Evolutionary conservation across 2,797 vertebrate species (phyloP).

Genomic region (Oophaga sylvatica): DNA sequence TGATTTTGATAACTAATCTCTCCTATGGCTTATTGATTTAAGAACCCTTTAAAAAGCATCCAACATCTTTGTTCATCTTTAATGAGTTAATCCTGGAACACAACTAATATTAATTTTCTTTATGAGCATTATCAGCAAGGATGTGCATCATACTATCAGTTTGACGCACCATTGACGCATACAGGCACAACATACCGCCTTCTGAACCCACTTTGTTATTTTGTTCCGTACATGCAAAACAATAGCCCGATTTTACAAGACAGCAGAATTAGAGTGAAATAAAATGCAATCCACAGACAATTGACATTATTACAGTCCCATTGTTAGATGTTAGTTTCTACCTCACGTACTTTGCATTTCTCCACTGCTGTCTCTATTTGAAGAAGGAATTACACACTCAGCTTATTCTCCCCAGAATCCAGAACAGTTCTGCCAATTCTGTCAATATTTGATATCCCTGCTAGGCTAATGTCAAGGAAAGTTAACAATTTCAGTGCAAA

Average conservation of each 20-base stretch:
- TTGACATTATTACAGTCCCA: constrained; percentile 5
- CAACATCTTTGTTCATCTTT: too few relatives aligned
- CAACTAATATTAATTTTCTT: background rate
- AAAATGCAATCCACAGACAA: background rate
- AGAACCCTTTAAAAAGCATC: too few relatives aligned
- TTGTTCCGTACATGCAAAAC: background rate
- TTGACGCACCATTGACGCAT: background rate
- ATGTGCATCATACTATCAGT: background rate
- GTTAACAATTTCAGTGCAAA: constrained; percentile 54
- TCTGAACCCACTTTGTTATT: background rate
- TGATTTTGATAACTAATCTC: too few relatives aligned
- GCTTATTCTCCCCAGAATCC: constrained; percentile 50
- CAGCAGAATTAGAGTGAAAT: background rate
- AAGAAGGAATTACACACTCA: constrained; percentile 56
- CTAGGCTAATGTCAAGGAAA: constrained; percentile 55
- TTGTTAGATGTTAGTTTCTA: constrained; percentile 25
- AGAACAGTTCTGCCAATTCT: constrained; percentile 48
- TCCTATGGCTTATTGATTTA: too few relatives aligned
- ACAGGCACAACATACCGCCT: background rate
- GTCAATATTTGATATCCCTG: constrained; percentile 58
- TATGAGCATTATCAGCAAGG: background rate
- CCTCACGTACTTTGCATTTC: constrained; percentile 18
- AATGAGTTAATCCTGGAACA: too few relatives aligned
- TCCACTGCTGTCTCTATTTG: constrained; percentile 48
- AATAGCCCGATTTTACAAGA: background rate